phyloP scores from a whole-genome alignment of 2,888 invertebrate genomes.

The Cephus spinipes region DNA sequence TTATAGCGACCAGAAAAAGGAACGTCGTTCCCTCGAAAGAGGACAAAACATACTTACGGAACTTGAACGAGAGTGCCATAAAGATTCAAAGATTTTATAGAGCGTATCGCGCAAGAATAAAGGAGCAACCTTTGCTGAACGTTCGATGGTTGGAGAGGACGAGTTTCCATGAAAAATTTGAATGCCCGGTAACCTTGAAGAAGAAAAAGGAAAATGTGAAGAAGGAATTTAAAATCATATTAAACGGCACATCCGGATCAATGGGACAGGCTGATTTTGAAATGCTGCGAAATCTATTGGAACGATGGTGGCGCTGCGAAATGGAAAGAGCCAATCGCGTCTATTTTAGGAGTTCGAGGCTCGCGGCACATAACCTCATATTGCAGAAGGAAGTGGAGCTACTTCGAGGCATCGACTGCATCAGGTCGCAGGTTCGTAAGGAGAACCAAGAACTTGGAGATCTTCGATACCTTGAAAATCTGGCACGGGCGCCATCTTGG shows the following conservation, averaged over 20 bases:
- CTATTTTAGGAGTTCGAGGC: constrained; percentile 45
- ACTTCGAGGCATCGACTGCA: constrained; percentile 77
- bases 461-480: constrained; percentile 70
- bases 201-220: constrained; percentile 9
- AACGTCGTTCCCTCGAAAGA: background rate
- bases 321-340: constrained; percentile 70
- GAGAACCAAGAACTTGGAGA: constrained; percentile 69
- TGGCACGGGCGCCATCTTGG: constrained; percentile 67
- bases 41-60: too few species aligned
- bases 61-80: constrained; percentile 35
- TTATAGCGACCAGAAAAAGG: constrained; percentile 50
- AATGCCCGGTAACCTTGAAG: constrained; percentile 22
- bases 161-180: background rate
- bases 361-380: constrained; percentile 77
- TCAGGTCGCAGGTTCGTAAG: constrained; percentile 73
- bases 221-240: too few species aligned
- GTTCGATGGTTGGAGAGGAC: too few species aligned
- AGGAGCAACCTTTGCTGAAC: background rate
- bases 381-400: constrained; percentile 81
- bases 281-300: constrained; percentile 74
- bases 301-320: constrained; percentile 77
- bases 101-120: constrained; percentile 65
- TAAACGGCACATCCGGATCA: constrained; percentile 59
- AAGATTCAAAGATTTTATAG: constrained; percentile 57
- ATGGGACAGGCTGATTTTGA: constrained; percentile 80